These are phyloP conservation scores for Athalia rosae DNA, from an alignment of 2,888 invertebrate genomes.

Conservation along the genomic window DNA sequence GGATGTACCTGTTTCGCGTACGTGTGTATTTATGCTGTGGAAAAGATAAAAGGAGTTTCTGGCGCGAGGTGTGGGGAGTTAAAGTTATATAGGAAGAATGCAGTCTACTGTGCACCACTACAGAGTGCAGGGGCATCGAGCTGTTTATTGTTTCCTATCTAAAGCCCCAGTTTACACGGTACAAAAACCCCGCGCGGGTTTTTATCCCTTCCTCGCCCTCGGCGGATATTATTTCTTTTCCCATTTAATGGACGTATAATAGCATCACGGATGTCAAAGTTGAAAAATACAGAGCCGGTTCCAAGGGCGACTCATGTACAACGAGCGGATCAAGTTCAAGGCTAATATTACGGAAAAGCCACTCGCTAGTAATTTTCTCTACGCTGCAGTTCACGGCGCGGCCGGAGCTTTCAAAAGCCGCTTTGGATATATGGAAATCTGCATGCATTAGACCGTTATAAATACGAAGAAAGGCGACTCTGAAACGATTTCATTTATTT, in stretches of 20 bases:
- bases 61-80: no score
- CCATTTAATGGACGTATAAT: constrained; percentile 11
- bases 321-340: constrained; percentile 40
- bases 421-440: neutral
- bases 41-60: no score
- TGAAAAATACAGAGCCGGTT: neutral
- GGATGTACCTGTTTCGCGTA: no score
- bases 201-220: neutral
- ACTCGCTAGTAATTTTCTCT: neutral
- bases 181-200: neutral
- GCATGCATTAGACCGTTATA: constrained; percentile 34
- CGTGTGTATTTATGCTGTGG: no score
- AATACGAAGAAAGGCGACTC: neutral
- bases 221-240: constrained; percentile 19
- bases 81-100: neutral
- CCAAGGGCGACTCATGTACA: constrained; percentile 6
- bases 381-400: neutral
- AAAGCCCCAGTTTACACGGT: constrained; percentile 34
- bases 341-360: constrained; percentile 7
- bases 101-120: neutral
- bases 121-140: neutral
- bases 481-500: constrained; percentile 1
- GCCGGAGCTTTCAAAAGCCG: constrained; percentile 2
- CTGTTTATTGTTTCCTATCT: constrained; percentile 36
- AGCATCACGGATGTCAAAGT: constrained; percentile 12